Evolutionary conservation across 1,140 invertebrate species (phyloP).

Genomic region (Drosophila tropicalis): DNA sequence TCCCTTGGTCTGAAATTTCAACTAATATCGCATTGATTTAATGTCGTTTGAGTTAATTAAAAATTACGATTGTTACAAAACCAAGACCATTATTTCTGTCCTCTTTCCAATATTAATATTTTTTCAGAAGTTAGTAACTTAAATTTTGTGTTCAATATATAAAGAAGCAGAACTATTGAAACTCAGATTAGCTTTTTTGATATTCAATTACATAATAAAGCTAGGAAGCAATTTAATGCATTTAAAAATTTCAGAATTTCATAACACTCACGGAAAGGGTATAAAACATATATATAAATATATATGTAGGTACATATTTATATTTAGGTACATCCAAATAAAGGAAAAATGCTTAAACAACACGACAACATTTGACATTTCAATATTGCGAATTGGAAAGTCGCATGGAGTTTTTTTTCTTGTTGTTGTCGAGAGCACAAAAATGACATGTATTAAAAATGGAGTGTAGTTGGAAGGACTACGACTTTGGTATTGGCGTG

Average conservation of each 20-base stretch:
- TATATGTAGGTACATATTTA: not conserved
- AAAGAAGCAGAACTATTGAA: too few species aligned
- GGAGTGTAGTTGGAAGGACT: constrained; percentile 6
- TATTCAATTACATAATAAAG: too few species aligned
- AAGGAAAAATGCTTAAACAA: constrained; percentile 37
- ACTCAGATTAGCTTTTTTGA: too few species aligned
- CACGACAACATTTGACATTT: constrained; percentile 65
- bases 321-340: not conserved
- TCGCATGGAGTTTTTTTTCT: not conserved
- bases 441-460: constrained; percentile 60
- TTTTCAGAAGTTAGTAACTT: too few species aligned
- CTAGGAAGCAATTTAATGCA: too few species aligned
- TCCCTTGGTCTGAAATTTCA: too few species aligned
- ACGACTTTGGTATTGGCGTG: constrained; percentile 2
- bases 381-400: constrained; percentile 48
- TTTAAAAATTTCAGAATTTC: not conserved
- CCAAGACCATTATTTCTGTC: too few species aligned
- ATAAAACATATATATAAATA: not conserved
- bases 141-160: too few species aligned
- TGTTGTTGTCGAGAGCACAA: not conserved
- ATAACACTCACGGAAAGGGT: not conserved
- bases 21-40: too few species aligned
- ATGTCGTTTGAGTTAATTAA: too few species aligned
- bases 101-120: too few species aligned
- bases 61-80: too few species aligned